Evolutionary conservation across 2,888 invertebrate genomes (phyloP), one percentile per base, ranked within the genome.

Genomic region (Hirudinaria manillensis): DNA sequence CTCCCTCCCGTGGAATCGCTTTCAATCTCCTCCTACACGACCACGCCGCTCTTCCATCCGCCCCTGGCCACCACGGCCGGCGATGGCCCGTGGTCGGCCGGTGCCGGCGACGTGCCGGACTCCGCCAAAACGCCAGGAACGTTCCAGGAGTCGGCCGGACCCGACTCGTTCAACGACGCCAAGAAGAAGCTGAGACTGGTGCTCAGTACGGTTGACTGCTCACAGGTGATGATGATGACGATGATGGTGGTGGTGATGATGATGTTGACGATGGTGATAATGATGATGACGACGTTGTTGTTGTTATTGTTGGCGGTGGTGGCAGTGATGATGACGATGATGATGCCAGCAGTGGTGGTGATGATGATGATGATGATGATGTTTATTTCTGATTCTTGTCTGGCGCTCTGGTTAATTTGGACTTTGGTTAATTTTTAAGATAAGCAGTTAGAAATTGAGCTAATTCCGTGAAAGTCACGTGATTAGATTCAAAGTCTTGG

Each of bases 161-260:
- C 81, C 36, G 85, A 86, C 76, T 89, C 89, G 56, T 90, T 91
- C 82, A 83, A 87, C 65, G 90, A 91, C 83, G 90, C 90, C 90
- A 95, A 96, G 85, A 90, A 93, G 79, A 96, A 96, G 45, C 87
- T 98, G 77, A 89, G 97, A 32, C 88, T 93, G 80, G 96, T 97
- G 74, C 88, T 98, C 51, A 93, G 95, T 78, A 92, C 91, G 80
- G 92, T 93, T 0, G 93, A 94, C 78, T 81, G 83, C 75, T 82
- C 83, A 78, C 80, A 80, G 56, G 65, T 68, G 7, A 16, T 16
- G 70, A 21, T 19, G 21, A 10, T 34, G 13, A 16, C 16, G 1
- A n/a, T 61, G 3, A 3, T 61, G 61, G 27, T 61, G 61, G 13
- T 61, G 61, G 10, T 38, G 38, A 38, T 10, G 38, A 38, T 38